Evolutionary conservation across 2,888 invertebrate species (phyloP).

Genomic region (Drosophila borborema): DNA sequence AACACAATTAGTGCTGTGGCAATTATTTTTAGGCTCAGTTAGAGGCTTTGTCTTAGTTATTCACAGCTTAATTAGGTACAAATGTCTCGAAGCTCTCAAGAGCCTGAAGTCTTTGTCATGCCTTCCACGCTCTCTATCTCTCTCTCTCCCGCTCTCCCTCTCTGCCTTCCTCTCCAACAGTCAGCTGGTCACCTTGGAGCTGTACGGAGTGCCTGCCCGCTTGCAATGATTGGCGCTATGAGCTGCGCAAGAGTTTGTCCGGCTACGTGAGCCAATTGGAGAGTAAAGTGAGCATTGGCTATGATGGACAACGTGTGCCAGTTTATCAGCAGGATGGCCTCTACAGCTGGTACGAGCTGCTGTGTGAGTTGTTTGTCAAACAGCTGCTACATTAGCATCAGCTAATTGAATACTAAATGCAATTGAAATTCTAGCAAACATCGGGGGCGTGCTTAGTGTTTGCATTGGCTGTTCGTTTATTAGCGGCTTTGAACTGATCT

Average conservation of each 20-base stretch:
- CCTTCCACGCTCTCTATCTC: not conserved
- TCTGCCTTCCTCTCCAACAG: not conserved
- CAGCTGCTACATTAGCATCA: not conserved
- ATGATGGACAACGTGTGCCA: constrained; percentile 42
- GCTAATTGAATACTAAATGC: not conserved
- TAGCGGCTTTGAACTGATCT: constrained; percentile 79
- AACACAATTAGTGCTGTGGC: not conserved
- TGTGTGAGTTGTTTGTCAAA: constrained; percentile 64
- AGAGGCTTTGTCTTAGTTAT: not conserved
- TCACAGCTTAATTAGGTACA: not conserved
- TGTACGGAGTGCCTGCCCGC: constrained; percentile 71
- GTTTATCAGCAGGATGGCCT: constrained; percentile 68
- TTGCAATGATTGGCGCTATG: constrained; percentile 69
- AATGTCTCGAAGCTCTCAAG: not conserved
- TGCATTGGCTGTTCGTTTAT: constrained; percentile 83
- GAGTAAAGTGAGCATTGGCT: constrained; percentile 59
- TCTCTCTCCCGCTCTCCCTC: not conserved
- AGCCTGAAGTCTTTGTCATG: not conserved
- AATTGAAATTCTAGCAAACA: constrained; percentile 62
- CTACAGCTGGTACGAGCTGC: constrained; percentile 76
- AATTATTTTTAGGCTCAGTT: not conserved
- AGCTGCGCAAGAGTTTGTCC: constrained; percentile 53
- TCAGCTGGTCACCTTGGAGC: constrained; percentile 45
- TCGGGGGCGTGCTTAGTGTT: constrained; percentile 82
- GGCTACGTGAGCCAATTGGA: constrained; percentile 29